Conservation (phyloP, 2,797 vertebrate genomes). For the Pseudochirops cupreus region DNA sequence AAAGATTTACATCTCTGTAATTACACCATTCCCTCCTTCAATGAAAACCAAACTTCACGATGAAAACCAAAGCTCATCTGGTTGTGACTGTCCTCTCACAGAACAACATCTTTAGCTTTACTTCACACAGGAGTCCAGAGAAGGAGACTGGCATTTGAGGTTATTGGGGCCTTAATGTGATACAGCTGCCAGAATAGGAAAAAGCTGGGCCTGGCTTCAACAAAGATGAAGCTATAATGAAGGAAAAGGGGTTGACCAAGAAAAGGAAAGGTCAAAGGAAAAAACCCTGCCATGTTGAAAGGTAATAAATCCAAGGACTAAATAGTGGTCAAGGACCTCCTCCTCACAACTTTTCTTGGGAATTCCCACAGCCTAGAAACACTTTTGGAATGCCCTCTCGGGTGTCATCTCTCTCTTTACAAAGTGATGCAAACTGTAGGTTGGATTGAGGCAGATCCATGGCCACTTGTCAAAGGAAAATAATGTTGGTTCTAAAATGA, state of each 20-base stretch:
- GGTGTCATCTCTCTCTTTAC: not conserved
- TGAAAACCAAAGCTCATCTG: not conserved
- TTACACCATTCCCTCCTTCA: not conserved
- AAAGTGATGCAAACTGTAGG: not conserved
- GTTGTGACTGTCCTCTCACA: not conserved
- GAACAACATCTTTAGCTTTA: not conserved
- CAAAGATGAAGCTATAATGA: not conserved
- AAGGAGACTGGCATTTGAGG: not conserved
- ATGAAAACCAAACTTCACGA: not conserved
- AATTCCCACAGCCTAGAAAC: not conserved
- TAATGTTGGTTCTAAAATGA: not conserved
- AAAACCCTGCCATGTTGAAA: not conserved
- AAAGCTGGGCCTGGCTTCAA: not conserved
- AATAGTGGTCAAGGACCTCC: not conserved
- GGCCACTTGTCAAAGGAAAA: not conserved
- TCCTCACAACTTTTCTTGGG: not conserved
- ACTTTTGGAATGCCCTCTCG: not conserved
- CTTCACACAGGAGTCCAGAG: not conserved
- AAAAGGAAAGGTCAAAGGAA: not conserved
- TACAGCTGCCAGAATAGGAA: not conserved
- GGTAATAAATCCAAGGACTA: not conserved
- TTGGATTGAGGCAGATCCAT: not conserved
- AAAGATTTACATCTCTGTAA: not conserved
- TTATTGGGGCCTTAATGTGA: not conserved
- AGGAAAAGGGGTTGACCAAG: slow-evolving; percentile 1